These are phyloP conservation scores for Geopemphigus sp. DNA, from an alignment of 1,140 invertebrate species.

Conservation along the genomic window DNA sequence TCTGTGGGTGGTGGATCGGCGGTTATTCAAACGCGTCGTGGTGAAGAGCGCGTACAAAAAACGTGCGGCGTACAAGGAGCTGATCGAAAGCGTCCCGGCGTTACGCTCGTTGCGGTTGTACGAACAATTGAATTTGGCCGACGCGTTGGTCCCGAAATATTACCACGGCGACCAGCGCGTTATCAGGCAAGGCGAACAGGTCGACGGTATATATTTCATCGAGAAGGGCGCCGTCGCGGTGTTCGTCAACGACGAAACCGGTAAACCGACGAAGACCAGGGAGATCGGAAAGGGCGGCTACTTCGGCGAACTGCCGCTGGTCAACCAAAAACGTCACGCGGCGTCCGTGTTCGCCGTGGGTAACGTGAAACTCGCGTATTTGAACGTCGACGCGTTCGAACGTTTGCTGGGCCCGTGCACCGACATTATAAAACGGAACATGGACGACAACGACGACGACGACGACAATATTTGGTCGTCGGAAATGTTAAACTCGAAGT, in stretches of 20 bases:
- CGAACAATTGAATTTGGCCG: conserved; percentile 93
- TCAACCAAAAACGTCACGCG: conserved; percentile 93
- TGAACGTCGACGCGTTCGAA: too few species aligned
- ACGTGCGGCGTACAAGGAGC: conserved; percentile 91
- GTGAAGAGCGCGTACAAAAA: conserved; percentile 95
- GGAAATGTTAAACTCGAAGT: too few species aligned
- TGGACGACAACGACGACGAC: too few species aligned
- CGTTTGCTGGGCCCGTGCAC: too few species aligned
- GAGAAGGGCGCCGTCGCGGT: conserved; percentile 85
- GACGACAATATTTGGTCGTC: too few species aligned
- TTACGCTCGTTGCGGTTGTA: conserved; percentile 88
- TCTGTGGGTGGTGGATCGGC: conserved; percentile 95
- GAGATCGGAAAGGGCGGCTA: conserved; percentile 76
- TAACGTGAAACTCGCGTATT: conserved; percentile 80
- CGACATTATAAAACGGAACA: too few species aligned
- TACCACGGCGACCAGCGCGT: conserved; percentile 77
- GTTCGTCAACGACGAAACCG: conserved; percentile 73
- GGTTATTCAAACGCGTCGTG: conserved; percentile 92
- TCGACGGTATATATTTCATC: conserved; percentile 96
- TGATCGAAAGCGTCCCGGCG: conserved; percentile 92
- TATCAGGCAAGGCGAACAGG: conserved; percentile 88
- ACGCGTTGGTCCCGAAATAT: conserved; percentile 80
- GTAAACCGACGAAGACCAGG: conserved; percentile 77
- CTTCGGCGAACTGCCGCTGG: conserved; percentile 92
- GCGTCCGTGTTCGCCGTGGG: conserved; percentile 87